Conservation (phyloP, 2,888 invertebrate genomes). For the Caenorhabditis sp. region DNA sequence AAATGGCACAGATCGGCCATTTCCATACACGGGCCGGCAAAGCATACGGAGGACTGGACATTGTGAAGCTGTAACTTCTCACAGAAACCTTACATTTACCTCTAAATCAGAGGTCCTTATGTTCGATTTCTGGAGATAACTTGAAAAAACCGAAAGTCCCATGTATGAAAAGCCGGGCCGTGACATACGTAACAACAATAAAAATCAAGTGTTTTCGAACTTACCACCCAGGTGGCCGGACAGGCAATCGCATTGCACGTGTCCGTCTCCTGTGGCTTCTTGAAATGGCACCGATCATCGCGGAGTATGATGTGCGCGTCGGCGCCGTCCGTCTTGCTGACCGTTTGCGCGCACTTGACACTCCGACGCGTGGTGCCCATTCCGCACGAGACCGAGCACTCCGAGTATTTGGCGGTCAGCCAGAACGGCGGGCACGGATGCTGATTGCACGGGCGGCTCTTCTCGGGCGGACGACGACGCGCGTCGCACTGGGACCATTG, state of each 20-base stretch:
- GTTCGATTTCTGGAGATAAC: too few relatives aligned
- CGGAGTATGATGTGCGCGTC: conserved; percentile 93
- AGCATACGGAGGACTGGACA: too few relatives aligned
- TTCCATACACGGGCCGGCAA: too few relatives aligned
- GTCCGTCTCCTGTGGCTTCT: conserved; percentile 80
- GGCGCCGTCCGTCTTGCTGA: conserved; percentile 81
- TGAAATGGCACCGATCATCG: conserved; percentile 90
- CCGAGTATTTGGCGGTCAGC: conserved; percentile 68
- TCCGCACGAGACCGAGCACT: conserved; percentile 92
- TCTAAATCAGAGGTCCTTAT: too few relatives aligned
- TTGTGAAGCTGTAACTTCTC: too few relatives aligned
- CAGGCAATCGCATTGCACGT: conserved; percentile 94
- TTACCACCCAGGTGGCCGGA: conserved; percentile 87
- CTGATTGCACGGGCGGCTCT: conserved; percentile 91
- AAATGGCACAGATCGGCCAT: too few relatives aligned
- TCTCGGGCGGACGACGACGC: conserved; percentile 89
- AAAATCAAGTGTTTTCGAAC: conserved; percentile 7
- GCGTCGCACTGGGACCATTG: conserved; percentile 91
- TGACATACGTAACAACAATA: neutral
- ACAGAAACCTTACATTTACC: too few relatives aligned
- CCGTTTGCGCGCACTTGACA: conserved; percentile 86
- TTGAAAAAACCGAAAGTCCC: too few relatives aligned
- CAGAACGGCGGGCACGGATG: conserved; percentile 92
- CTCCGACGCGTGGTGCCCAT: conserved; percentile 90
- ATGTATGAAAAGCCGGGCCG: too few relatives aligned